Conservation (phyloP, 1,140 invertebrate genomes). For the Riptortus pedestris region DNA sequence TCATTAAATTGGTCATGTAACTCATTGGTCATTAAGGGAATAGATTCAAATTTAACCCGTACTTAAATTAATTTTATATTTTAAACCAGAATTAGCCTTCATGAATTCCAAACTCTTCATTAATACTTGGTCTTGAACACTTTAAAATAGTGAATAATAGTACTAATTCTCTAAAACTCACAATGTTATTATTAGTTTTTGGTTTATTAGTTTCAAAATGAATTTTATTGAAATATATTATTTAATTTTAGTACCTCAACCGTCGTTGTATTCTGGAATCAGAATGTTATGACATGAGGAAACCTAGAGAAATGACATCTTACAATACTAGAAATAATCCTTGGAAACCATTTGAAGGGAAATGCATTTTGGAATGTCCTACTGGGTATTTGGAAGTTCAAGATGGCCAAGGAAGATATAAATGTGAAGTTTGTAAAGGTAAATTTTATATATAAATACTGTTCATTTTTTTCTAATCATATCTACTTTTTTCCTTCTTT, state of each 20-base stretch:
- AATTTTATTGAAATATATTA: slow-evolving; percentile 18
- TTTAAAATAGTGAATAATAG: too few relatives aligned
- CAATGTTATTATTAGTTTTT: too few relatives aligned
- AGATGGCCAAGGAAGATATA: slow-evolving; percentile 20
- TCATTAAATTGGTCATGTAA: too few relatives aligned
- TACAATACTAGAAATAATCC: slow-evolving; percentile 33
- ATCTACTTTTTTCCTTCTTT: too few relatives aligned
- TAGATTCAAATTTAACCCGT: too few relatives aligned
- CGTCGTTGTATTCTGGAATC: slow-evolving; percentile 64
- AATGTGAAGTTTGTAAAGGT: slow-evolving; percentile 35
- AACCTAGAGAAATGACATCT: slow-evolving; percentile 38
- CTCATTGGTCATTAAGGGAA: too few relatives aligned
- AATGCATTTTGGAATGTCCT: slow-evolving; percentile 68
- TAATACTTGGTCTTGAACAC: too few relatives aligned
- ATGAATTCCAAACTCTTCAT: too few relatives aligned
- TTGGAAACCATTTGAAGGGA: slow-evolving; percentile 49
- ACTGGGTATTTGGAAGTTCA: slow-evolving; percentile 49
- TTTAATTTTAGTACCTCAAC: slow-evolving; percentile 47
- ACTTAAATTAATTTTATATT: too few relatives aligned
- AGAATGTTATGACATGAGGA: slow-evolving; percentile 55
- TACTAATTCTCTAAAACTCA: too few relatives aligned
- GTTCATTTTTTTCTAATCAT: slow-evolving; percentile 14
- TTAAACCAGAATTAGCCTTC: too few relatives aligned
- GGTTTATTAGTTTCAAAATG: not conserved
- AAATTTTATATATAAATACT: not conserved